Evolutionary conservation across 2,113 vertebrate species (phyloP), one percentile per base, ranked within the genome.

Genomic region (Vidua chalybeata): DNA sequence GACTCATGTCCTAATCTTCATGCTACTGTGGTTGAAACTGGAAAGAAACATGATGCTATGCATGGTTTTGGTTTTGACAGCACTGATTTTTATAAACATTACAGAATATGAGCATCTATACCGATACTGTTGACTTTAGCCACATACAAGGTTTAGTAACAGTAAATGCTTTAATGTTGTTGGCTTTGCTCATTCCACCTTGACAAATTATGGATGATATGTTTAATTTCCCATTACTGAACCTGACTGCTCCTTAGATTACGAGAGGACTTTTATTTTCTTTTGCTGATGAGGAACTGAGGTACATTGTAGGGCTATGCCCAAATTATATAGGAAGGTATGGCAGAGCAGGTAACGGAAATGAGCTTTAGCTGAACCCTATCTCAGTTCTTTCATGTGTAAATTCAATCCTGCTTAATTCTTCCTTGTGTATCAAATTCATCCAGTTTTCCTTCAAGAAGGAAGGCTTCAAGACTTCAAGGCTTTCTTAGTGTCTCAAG

Each of bases 121-220:
- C 80, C 1, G 22, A 95, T 94, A 78, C 86, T 96, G 91, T 97
- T 96, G 87, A 91, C 91, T 96, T 95, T 84, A 90, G 91, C 80
- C 64, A 41, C 94, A 84, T 89, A 71, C n/a, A 88, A 89, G 84
- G 72, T 92, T 84, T 62, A 89, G 82, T 79, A 93, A 93, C 89
- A 87, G 93, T 92, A 83, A 82, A 87, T 84, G 84, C 81, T 97
- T 95, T 96, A 92, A 87, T 78, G 72, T 48, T 94, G 86, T 94
- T 96, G 88, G 72, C 90, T 97, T 96, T 96, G 78, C 85, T 97
- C 90, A 92, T 93, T 97, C 85, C 74, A 95, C 80, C 95, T 96
- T 94, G 96, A 95, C 92, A 97, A 95, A 95, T 97, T 95, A 93
- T 96, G 83, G 90, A 96, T 96, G 96, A 93, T 90, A 96, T 96